Base-by-base conservation (phyloP, 2,797 vertebrate genomes). In the Gymnothorax javanicus region DNA sequence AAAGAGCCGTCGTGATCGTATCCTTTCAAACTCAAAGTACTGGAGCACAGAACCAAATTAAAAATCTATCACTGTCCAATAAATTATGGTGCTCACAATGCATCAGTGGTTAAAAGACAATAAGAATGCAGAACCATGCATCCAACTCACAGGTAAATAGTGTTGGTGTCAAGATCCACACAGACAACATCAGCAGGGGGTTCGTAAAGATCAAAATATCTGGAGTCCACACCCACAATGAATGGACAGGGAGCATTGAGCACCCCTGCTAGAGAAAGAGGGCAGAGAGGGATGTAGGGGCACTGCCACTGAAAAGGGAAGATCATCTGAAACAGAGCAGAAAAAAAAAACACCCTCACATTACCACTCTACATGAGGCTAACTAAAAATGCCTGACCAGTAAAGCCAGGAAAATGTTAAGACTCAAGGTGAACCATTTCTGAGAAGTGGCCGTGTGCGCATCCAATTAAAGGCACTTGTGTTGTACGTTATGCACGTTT, bases 251-350 rank as follows among this genome's bases (percentile, higher is more conserved):
- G 99, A 56, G 99, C 99, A 57, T 97, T 99, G 88, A 99, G 97
- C 90, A 99, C 98, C 6, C 94, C 97, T 0, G 97, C 97, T 88
- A 99, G 94, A 84, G 98, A 99, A 1, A 99, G 97, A 60, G 99
- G 99, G 90, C 99, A 99, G 82, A 99, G 96, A 1, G 99, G 99
- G 88, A 99, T 98, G 92, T 99, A 99, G 0, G 99, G 98, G 94
- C 99, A 99, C 89, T 99, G 97, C 99, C 99, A 99, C 93, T 99
- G 99, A 95, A 99, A 99, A 77, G 99, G 99, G 93, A 99, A 99
- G 93, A 99, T 97, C 97, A 99, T 99, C 99, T 99, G 92, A 89
- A 93, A 87, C 94, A 94, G 15, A 56, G 58, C 23, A 25, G 5
- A 43, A 15, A 43, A 20, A 12, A 33, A 15, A 43, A 20, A 20